Evolutionary conservation across 2,797 vertebrate genomes (phyloP), one percentile per base, ranked within the genome.

Genomic region (Coregonus sp.): DNA sequence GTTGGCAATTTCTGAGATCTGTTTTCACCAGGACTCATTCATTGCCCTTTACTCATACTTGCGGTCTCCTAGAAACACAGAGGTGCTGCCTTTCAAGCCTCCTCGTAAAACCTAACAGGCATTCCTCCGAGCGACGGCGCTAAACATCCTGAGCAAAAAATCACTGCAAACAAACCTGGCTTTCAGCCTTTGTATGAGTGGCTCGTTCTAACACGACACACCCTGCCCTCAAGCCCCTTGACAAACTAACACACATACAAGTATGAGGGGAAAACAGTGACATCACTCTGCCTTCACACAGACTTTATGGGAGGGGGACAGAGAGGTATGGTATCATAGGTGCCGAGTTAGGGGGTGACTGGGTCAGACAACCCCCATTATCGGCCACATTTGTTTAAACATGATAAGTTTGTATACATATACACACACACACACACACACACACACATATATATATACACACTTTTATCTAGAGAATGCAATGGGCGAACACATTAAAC

Each of bases 21-120:
- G 16, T 63, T 29, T 63, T 25, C 20, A 63, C 59, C 20, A 63
- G 65, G 14, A 31, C 14, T 18, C 15, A 15, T 12, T 15, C 66
- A 68, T 1, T 68, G 4, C 66, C 37, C 4, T 15, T 67, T 67
- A 15, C 65, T 31, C 65, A 33, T 33, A 35, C 33, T 67, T 4
- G 3, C 14, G 1, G 20, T 61, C 2, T 61, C 65, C 29, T 35
- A 16, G 66, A 68, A 14, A 68, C 31, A 33, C 1, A 12, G 65
- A 67, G 65, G 65, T 67, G 65, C 31, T 67, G 65, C 29, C 14
- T 67, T 67, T 67, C 65, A 68, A 68, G 31, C 66, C 31, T 68
- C 29, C 66, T 35, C 31, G 14, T 68, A 35, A 68, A 68, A 68
- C 16, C 12, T 20, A 68, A 68, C 66, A 68, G 66, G 66, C 66